Percentiles rank a stretch among this genome's conserved stretches.
Conservation (phyloP, 2,888 invertebrate species). For the Trachelus stipa region DNA sequence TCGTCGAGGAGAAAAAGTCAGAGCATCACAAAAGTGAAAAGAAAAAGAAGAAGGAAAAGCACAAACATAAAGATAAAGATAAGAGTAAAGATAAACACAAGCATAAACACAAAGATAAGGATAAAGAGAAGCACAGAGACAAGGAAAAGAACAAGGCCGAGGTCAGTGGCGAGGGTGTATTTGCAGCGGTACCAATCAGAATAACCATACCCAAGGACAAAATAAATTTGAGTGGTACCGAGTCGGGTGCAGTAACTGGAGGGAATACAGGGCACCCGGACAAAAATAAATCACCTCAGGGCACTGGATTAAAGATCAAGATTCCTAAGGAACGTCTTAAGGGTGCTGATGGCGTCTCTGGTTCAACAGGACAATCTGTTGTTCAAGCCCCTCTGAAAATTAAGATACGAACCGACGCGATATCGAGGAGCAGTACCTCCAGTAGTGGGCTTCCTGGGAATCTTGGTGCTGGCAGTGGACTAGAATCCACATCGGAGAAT, state of each 20-base stretch:
- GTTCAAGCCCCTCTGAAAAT: conserved; percentile 72
- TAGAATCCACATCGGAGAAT: conserved; percentile 37
- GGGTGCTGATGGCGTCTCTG: conserved; percentile 64
- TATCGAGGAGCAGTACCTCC: conserved; percentile 66
- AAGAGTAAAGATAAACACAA: conserved; percentile 66
- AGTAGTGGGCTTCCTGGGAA: neutral
- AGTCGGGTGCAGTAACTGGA: conserved; percentile 34
- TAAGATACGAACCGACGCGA: conserved; percentile 82
- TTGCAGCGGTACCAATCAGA: conserved; percentile 65
- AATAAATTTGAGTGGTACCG: conserved; percentile 61
- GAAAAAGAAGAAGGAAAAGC: conserved; percentile 83
- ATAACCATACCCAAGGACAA: conserved; percentile 75
- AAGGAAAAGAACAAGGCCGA: conserved; percentile 72
- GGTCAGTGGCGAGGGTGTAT: conserved; percentile 73
- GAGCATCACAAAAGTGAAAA: conserved; percentile 71
- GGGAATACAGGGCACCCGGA: conserved; percentile 34
- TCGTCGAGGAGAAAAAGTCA: conserved; percentile 42
- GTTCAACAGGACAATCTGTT: conserved; percentile 50
- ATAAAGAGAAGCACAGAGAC: conserved; percentile 84
- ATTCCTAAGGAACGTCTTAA: conserved; percentile 82
- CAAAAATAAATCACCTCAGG: conserved; percentile 57
- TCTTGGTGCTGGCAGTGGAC: too few relatives aligned
- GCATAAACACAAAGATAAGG: conserved; percentile 60
- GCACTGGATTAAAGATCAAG: conserved; percentile 79
- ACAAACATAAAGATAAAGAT: conserved; percentile 82